phyloP scores from a whole-genome alignment of 2,888 invertebrate genomes.

The Nymphalis c-album region DNA sequence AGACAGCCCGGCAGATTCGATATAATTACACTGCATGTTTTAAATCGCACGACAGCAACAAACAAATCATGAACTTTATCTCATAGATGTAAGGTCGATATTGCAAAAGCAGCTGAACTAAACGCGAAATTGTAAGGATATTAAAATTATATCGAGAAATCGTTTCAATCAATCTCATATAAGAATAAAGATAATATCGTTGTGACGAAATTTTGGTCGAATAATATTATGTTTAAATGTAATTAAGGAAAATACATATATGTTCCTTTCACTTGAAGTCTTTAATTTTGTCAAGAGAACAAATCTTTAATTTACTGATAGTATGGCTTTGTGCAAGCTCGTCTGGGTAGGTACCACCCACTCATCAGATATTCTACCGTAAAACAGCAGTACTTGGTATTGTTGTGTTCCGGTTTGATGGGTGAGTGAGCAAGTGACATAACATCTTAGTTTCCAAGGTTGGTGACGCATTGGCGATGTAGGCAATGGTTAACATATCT shows the following conservation, averaged over 20 bases:
- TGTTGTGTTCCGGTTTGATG: no score
- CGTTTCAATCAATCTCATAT: constrained; percentile 38
- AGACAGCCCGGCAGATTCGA: constrained; percentile 72
- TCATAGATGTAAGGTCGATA: background rate
- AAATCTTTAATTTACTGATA: no score
- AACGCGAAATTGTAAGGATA: constrained; percentile 22
- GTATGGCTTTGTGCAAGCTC: no score
- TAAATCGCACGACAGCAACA: constrained; percentile 47
- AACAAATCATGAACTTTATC: constrained; percentile 16
- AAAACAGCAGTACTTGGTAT: no score
- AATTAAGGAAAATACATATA: background rate
- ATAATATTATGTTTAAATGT: background rate
- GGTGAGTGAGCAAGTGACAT: no score
- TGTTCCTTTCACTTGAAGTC: background rate
- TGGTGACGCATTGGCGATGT: no score
- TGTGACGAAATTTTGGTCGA: constrained; percentile 5
- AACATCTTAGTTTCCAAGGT: no score
- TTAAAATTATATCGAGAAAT: constrained; percentile 39
- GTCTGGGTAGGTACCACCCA: no score
- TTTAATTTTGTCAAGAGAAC: background rate
- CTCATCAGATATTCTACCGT: no score
- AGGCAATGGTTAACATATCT: no score
- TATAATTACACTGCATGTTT: constrained; percentile 79
- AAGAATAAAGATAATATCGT: constrained; percentile 36
- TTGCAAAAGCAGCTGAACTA: background rate